These are phyloP conservation scores for Fratercula arctica DNA, from an alignment of 2,797 vertebrate genomes.

Conservation along the genomic window DNA sequence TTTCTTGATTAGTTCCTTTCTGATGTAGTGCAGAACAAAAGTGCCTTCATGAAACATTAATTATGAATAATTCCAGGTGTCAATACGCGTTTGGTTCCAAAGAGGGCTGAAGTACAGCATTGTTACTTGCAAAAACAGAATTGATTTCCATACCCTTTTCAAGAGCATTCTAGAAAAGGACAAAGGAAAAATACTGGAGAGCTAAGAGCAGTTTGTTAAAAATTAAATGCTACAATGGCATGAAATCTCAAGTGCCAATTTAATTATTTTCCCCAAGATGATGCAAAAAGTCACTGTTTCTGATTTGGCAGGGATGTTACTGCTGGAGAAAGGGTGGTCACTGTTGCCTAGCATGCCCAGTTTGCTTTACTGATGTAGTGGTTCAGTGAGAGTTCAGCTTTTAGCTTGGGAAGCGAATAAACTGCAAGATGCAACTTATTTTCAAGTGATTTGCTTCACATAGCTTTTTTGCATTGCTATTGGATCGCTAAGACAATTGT, in stretches of 20 bases:
- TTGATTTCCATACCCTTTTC: background rate
- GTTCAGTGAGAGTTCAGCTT: background rate
- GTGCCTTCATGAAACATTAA: background rate
- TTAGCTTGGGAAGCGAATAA: background rate
- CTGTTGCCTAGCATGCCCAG: background rate
- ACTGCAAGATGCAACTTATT: background rate
- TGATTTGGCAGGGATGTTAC: background rate
- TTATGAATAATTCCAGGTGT: constrained; percentile 9
- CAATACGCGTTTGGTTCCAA: background rate
- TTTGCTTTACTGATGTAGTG: background rate
- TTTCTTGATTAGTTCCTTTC: background rate
- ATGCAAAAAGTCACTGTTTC: background rate
- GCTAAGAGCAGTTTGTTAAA: background rate
- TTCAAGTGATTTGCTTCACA: background rate
- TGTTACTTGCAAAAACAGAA: background rate
- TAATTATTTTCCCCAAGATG: background rate
- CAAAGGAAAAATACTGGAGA: background rate
- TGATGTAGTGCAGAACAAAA: background rate
- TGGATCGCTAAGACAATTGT: background rate
- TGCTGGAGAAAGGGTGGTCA: background rate
- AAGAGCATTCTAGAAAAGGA: background rate
- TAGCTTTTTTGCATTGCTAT: background rate
- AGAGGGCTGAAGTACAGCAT: background rate
- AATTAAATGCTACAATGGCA: background rate
- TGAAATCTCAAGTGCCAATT: background rate